Conservation (phyloP, 2,113 vertebrate species). For the Strix uralensis region DNA sequence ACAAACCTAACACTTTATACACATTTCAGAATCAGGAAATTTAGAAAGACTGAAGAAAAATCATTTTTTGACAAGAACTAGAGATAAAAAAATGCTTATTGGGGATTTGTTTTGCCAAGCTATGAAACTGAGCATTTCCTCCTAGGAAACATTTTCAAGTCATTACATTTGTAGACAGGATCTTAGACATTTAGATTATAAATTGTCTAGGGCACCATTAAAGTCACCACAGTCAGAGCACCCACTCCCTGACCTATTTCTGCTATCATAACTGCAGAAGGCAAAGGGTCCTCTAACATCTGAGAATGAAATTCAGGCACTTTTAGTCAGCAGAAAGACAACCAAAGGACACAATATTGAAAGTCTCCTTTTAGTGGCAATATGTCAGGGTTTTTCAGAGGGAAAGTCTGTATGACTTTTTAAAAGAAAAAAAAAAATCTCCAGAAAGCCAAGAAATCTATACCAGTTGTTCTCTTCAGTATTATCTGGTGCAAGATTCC, state of each 20-base stretch:
- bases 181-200: not conserved
- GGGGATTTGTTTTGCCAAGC: not conserved
- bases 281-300: not conserved
- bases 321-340: not conserved
- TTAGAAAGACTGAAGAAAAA: not conserved
- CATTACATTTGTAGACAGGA: not conserved
- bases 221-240: not conserved
- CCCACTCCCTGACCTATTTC: not conserved
- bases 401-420: not conserved
- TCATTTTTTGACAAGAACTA: not conserved
- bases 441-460: not conserved
- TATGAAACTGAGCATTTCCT: not conserved
- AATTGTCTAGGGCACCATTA: not conserved
- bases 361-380: not conserved
- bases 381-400: not conserved
- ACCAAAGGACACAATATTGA: not conserved
- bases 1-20: not conserved
- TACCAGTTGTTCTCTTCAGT: not conserved
- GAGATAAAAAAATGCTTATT: not conserved
- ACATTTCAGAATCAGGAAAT: not conserved
- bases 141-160: not conserved
- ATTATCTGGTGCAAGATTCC: not conserved
- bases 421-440: not conserved
- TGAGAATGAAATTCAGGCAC: not conserved
- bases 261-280: not conserved